These are phyloP conservation scores for Dermatemys mawii DNA, from an alignment of 2,113 vertebrate genomes.

Conservation along the genomic window DNA sequence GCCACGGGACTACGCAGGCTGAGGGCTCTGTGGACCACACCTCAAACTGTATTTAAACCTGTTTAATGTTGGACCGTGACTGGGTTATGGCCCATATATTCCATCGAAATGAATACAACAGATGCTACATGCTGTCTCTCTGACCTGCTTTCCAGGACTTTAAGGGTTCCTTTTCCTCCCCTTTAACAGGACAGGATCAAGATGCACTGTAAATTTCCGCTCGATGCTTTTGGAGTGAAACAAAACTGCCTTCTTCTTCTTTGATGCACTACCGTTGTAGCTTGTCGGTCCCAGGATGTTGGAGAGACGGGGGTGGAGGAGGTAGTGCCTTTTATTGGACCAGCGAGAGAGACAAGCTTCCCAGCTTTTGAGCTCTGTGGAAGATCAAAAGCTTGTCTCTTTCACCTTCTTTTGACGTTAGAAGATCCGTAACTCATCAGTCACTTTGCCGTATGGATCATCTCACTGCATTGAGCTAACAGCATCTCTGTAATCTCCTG, in stretches of 20 bases:
- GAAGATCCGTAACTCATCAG: background rate
- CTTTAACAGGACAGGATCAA: background rate
- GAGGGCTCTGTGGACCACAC: too few relatives aligned
- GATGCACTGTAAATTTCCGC: background rate
- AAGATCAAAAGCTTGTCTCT: background rate
- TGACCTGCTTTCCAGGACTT: background rate
- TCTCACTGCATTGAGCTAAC: background rate
- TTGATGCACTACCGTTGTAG: background rate
- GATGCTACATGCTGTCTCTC: background rate
- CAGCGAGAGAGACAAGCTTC: background rate
- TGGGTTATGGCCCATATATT: background rate
- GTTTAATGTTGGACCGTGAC: background rate
- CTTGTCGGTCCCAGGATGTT: background rate
- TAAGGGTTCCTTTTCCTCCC: background rate
- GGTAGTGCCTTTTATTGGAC: background rate
- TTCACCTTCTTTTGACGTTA: background rate
- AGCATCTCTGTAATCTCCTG: background rate
- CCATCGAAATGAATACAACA: background rate
- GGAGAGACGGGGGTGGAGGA: background rate
- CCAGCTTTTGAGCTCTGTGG: background rate
- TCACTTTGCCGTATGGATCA: too few relatives aligned
- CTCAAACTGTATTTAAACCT: too few relatives aligned
- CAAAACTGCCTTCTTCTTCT: background rate
- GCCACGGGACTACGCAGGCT: too few relatives aligned
- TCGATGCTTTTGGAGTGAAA: background rate